phyloP scores from a whole-genome alignment of 2,113 vertebrate species.

The Archilochus colubris region DNA sequence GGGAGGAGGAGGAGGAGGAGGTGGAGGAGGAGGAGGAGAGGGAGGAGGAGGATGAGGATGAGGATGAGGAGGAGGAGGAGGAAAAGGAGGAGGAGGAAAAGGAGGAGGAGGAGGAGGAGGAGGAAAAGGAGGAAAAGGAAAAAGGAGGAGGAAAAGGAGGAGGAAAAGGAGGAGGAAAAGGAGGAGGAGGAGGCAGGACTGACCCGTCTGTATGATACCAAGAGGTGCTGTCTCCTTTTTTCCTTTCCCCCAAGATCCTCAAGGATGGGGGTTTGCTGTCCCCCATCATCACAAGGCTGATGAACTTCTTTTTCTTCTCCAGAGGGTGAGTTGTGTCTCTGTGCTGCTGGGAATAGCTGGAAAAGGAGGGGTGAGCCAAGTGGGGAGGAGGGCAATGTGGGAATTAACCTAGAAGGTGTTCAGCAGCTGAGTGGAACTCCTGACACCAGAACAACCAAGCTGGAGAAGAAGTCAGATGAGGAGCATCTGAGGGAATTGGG shows the following conservation, averaged over 20 bases:
- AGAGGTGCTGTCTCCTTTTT: neutral
- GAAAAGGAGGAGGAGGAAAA: no score
- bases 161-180: neutral
- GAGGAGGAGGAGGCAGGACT: neutral
- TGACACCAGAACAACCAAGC: no score
- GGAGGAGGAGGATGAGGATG: neutral
- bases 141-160: no score
- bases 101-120: no score
- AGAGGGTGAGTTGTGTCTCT: constrained; percentile 76
- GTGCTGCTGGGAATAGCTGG: neutral
- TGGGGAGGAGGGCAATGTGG: fast-evolving
- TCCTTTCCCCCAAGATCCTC: constrained; percentile 80
- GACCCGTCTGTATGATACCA: fast-evolving
- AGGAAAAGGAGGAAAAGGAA: no score
- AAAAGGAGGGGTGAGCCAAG: fast-evolving
- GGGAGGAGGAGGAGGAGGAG: neutral
- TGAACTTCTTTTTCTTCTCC: constrained; percentile 90
- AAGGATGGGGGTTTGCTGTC: constrained; percentile 88
- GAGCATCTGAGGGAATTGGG: no score
- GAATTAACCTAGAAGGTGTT: neutral
- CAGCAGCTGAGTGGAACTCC: neutral
- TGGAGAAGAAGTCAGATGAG: no score
- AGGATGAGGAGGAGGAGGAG: no score
- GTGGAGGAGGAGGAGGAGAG: neutral
- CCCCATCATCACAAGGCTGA: constrained; percentile 82